phyloP scores from a whole-genome alignment of 2,113 vertebrate genomes.

The Coracopsis vasa region DNA sequence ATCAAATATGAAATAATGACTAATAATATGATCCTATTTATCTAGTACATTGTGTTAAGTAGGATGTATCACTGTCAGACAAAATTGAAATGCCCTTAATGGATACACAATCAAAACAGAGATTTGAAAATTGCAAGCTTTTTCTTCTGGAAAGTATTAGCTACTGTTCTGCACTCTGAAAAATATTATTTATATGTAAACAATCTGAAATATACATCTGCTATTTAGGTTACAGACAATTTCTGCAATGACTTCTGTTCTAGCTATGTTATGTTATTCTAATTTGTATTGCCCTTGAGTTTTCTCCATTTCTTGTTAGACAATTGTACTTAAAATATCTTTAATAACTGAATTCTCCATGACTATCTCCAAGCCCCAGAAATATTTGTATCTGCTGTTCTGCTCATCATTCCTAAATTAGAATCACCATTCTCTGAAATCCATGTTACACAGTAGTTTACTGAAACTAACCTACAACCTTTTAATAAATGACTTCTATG shows the following conservation, averaged over 20 bases:
- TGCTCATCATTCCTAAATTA: not conserved
- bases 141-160: not conserved
- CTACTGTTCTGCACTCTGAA: not conserved
- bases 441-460: not conserved
- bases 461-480: not conserved
- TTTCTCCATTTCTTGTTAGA: not conserved
- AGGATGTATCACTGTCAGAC: fast-evolving
- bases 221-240: not conserved
- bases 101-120: not conserved
- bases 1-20: not conserved
- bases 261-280: not conserved
- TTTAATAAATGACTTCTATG: not conserved
- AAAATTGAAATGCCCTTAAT: not conserved
- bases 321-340: not conserved
- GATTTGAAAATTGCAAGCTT: not conserved
- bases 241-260: not conserved
- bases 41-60: not conserved
- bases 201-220: not conserved
- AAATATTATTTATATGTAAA: not conserved
- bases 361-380: not conserved
- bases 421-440: not conserved
- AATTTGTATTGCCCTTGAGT: not conserved
- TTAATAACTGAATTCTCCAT: not conserved
- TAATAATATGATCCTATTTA: not conserved
- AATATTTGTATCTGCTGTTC: not conserved